Base-by-base conservation (phyloP, 2,888 invertebrate genomes). In the Hololepta plana region DNA sequence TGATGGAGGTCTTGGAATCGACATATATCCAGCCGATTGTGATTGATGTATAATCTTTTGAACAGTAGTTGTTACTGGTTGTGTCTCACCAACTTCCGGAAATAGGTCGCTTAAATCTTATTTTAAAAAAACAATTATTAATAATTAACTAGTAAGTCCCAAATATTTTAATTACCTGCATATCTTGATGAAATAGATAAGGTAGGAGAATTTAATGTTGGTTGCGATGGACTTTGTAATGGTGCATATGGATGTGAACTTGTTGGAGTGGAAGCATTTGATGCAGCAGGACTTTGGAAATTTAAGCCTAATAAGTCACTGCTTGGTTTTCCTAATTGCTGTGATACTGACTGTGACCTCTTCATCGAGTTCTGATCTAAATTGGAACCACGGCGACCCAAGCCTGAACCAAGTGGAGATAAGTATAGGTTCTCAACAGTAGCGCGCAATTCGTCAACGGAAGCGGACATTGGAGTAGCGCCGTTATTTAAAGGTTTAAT, bases 401-500 rank as follows among this genome's bases (percentile, higher is more conserved):
- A 46, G 13, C 38, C 35, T 27, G 47, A 67, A 14, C 77, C 76
- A 26, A 76, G 67, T 35, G 84, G 81, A 26, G 80, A 80, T 27
- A 81, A 48, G 15, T 88, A 81, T 34, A 93, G 67, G 53, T 82
- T 88, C 53, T 85, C 90, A 26, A 91, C 82, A 17, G 90, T 90
- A 12, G 85, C 87, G 42, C 87, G 64, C 11, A 93, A 62, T 51
- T 91, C 91, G 55, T 91, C 91, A 7, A 91, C 88, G 53, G 88
- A 91, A n/a, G 88, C 88, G 34, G 88, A 84, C 68, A 85, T 81
- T 2, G 84, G 82, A 27, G 79, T 80, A 29, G 73, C 67, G 24
- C 87, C 88, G 57, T 87, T 90, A 47, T 79, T 85, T 24, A 90
- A 62, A 2, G 93, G 93, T 55, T 91, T 91, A 33, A 93, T 93